Evolutionary conservation across 2,888 invertebrate genomes (phyloP).

Genomic region (Seladonia tumulorum): DNA sequence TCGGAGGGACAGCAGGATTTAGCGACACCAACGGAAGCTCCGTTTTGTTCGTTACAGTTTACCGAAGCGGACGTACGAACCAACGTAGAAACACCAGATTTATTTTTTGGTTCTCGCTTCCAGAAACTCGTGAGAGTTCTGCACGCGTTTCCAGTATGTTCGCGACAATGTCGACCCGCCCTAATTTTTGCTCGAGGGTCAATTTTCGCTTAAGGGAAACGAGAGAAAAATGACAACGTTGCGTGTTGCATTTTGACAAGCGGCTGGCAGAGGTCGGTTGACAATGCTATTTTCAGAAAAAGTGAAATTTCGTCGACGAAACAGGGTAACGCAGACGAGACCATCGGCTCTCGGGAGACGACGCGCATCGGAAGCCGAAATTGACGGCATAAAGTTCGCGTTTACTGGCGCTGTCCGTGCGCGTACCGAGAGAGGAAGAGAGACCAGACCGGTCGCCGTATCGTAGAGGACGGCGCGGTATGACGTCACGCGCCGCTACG

Average conservation of each 20-base stretch:
- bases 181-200: too few species aligned
- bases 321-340: background rate
- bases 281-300: background rate
- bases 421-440: background rate
- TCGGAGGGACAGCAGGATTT: slow-evolving; percentile 30
- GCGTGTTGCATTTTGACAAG: background rate
- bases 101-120: background rate
- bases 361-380: slow-evolving; percentile 43
- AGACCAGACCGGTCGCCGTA: slow-evolving; percentile 37
- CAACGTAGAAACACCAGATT: background rate
- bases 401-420: slow-evolving; percentile 38
- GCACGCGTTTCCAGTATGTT: background rate
- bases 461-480: slow-evolving; percentile 39
- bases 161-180: background rate
- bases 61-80: too few species aligned
- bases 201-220: too few species aligned
- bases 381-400: slow-evolving; percentile 59
- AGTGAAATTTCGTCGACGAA: slow-evolving; percentile 15
- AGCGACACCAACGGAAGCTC: background rate
- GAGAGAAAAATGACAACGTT: background rate
- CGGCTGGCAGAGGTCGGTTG: background rate
- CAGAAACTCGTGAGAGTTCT: background rate
- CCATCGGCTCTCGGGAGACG: slow-evolving; percentile 36
- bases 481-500: slow-evolving; percentile 66
- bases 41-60: slow-evolving; percentile 6